phyloP scores from a whole-genome alignment of 2,888 invertebrate species.

The Ditula angustiorana region DNA sequence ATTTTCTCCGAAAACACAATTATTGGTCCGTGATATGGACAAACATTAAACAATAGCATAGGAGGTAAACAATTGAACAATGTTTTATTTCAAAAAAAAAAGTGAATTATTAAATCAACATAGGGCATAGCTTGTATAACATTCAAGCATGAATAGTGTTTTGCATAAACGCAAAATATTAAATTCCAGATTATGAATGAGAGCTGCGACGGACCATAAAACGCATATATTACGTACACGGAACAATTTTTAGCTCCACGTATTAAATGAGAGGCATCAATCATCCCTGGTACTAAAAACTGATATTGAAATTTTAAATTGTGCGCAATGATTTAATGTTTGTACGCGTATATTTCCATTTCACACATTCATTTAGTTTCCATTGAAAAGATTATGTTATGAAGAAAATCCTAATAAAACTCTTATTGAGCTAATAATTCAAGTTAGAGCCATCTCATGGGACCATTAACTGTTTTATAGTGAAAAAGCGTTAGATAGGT shows the following conservation, averaged over 20 bases:
- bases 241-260: constrained; percentile 54
- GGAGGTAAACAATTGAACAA: no score
- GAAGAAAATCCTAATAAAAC: no score
- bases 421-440: no score
- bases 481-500: no score
- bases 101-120: no score
- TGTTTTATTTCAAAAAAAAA: not conserved
- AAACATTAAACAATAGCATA: no score
- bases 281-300: constrained; percentile 49
- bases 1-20: no score
- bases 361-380: not conserved
- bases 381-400: no score
- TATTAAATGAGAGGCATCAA: constrained; percentile 56
- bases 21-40: no score
- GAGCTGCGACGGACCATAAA: constrained; percentile 58
- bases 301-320: constrained; percentile 24
- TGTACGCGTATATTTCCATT: not conserved
- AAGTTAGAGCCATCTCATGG: no score
- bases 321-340: constrained; percentile 16
- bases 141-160: constrained; percentile 38
- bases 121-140: not conserved
- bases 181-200: constrained; percentile 64
- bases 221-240: constrained; percentile 63
- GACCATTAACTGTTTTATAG: no score
- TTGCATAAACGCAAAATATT: constrained; percentile 67